Evolutionary conservation across 2,888 invertebrate genomes (phyloP), one percentile per base, ranked within the genome.

Genomic region (Emmelina monodactyla): DNA sequence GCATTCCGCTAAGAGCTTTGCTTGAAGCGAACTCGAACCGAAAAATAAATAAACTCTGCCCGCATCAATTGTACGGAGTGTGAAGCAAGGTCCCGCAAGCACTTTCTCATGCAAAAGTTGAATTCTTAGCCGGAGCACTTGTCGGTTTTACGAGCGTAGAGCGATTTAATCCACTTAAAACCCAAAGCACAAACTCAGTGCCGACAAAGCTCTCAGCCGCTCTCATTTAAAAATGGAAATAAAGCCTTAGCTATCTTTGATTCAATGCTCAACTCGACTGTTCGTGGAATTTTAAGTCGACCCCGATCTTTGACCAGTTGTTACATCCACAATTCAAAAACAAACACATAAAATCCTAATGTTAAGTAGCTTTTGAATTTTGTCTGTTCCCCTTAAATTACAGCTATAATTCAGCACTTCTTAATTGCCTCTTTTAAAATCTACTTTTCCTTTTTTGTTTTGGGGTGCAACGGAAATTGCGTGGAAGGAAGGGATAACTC

Each of bases 101-200:
- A 69, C 67, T 76, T 76, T 75, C 76, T 72, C 76, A 78, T 78
- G 79, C 78, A 78, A 76, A 79, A 76, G 76, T 76, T 76, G 73
- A 76, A 78, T 78, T 78, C 75, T 75, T 75, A 66, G 73, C 71
- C 63, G 49, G 52, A 70, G 73, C 75, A 78, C 76, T 78, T 79
- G 78, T 78, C 76, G 76, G 76, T 76, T 79, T 76, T 79, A 78
- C 76, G 76, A 78, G 75, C 76, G 70, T 70, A 57, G 70, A 75
- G 76, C 76, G 76, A 76, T 80, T 80, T 80, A 81, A 80, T 80
- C 81, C 81, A 81, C 80, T 81, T 81, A 80, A 79, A 81, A 80
- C 78, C 69, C 78, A 69, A 68, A 76, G 76, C 78, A 78, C 76
- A 76, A 71, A 69, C 78, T 76, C 70, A 48, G 53, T 65, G 69